These are phyloP conservation scores for Lobophora halterata DNA, from an alignment of 2,888 invertebrate genomes.

Conservation along the genomic window DNA sequence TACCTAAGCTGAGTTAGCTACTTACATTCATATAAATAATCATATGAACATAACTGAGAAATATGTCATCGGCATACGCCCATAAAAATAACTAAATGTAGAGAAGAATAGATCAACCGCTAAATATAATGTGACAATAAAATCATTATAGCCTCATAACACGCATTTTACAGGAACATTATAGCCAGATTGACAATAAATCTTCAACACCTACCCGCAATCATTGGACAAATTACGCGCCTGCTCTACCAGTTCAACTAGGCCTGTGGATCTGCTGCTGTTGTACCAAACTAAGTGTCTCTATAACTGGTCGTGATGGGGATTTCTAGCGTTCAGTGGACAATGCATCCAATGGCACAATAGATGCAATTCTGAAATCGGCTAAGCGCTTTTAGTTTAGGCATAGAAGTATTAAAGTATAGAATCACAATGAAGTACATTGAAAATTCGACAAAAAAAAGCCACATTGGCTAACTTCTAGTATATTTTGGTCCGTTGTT, in stretches of 20 bases:
- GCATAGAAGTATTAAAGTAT: no score
- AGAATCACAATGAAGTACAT: no score
- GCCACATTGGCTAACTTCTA: no score
- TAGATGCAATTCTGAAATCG: constrained; percentile 11
- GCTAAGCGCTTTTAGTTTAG: constrained; percentile 13
- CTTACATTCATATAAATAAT: no score
- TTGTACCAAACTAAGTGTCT: neutral
- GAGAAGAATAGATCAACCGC: constrained; percentile 11
- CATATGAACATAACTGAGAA: no score
- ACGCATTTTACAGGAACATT: constrained; percentile 23
- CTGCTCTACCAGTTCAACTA: constrained; percentile 1
- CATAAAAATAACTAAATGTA: constrained; percentile 12
- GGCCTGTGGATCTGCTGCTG: neutral
- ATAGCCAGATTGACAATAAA: constrained; percentile 36
- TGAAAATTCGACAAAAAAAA: no score
- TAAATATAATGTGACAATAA: constrained; percentile 25
- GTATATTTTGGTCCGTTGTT: no score
- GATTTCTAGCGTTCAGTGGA: constrained; percentile 8
- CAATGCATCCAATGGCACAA: constrained; percentile 19
- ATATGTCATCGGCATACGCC: neutral
- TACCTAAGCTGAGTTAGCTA: no score
- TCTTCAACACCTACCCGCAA: constrained; percentile 46
- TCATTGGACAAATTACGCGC: constrained; percentile 49
- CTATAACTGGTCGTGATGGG: constrained; percentile 3
- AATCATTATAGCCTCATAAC: constrained; percentile 32